Percentiles rank a stretch among this genome's conserved stretches.
phyloP scores from a whole-genome alignment of 2,888 invertebrate species.

The Heliconius sara region DNA sequence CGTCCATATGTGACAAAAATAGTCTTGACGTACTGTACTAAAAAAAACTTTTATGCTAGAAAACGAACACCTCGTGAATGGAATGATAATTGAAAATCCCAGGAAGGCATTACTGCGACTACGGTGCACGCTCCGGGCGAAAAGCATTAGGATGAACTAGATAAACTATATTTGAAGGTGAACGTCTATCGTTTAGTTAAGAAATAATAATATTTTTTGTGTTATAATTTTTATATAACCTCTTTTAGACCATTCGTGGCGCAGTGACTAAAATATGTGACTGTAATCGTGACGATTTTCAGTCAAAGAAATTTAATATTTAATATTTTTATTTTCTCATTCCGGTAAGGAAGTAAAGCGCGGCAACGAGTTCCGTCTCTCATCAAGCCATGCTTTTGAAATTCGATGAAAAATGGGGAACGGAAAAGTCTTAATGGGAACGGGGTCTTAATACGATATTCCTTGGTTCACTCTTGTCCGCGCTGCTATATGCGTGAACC shows the following conservation, averaged over 20 bases:
- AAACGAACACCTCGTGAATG: background rate
- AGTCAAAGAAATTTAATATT: background rate
- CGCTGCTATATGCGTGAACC: too few species aligned
- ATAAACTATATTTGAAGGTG: background rate
- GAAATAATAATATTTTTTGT: too few species aligned
- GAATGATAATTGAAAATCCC: slow-evolving; percentile 8
- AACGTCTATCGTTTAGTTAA: background rate
- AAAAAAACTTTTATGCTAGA: background rate
- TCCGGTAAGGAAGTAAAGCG: background rate
- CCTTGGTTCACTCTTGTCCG: too few species aligned
- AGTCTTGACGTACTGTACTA: background rate
- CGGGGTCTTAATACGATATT: too few species aligned
- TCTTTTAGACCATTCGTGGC: background rate
- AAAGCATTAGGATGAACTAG: background rate
- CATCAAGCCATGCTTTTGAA: background rate
- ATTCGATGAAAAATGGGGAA: too few species aligned
- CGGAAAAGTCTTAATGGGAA: too few species aligned
- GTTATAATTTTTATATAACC: too few species aligned
- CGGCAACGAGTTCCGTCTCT: background rate
- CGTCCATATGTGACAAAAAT: background rate
- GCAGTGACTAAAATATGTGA: too few species aligned
- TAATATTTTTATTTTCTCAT: background rate
- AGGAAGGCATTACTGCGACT: slow-evolving; percentile 5
- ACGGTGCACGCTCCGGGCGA: background rate
- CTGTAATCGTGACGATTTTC: background rate